phyloP scores from a whole-genome alignment of 2,797 vertebrate species.

The Pogoniulus pusillus region DNA sequence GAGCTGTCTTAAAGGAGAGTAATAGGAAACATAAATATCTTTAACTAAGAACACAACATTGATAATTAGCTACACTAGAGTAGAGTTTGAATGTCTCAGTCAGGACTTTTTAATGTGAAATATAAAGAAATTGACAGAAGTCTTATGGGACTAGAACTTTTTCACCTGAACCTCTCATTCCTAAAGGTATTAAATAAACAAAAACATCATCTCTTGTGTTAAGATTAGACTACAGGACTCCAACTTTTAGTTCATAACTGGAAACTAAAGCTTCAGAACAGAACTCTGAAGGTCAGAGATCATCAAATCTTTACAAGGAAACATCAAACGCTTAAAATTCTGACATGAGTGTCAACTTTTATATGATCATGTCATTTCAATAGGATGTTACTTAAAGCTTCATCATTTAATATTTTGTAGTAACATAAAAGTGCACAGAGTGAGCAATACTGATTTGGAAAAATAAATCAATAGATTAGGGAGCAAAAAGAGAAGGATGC shows the following conservation, averaged over 20 bases:
- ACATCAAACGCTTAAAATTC: neutral
- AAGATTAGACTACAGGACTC: neutral
- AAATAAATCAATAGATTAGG: neutral
- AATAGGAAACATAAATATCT: neutral
- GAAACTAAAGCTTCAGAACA: neutral
- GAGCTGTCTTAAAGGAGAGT: neutral
- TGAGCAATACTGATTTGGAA: neutral
- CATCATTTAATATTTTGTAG: neutral
- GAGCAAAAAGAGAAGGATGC: fast-evolving
- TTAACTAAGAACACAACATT: neutral
- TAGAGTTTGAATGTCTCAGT: neutral
- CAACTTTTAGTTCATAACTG: neutral
- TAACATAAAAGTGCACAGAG: neutral
- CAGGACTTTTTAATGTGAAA: neutral
- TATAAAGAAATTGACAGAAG: fast-evolving
- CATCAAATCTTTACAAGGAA: neutral
- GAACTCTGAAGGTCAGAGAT: neutral
- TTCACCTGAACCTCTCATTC: neutral
- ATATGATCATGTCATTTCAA: neutral
- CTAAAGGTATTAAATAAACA: neutral
- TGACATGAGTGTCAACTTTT: neutral
- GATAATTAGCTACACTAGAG: neutral
- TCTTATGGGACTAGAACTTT: neutral
- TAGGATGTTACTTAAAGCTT: neutral
- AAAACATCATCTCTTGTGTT: neutral